Evolutionary conservation across 2,113 vertebrate species (phyloP).

Genomic region (Felis chaus): DNA sequence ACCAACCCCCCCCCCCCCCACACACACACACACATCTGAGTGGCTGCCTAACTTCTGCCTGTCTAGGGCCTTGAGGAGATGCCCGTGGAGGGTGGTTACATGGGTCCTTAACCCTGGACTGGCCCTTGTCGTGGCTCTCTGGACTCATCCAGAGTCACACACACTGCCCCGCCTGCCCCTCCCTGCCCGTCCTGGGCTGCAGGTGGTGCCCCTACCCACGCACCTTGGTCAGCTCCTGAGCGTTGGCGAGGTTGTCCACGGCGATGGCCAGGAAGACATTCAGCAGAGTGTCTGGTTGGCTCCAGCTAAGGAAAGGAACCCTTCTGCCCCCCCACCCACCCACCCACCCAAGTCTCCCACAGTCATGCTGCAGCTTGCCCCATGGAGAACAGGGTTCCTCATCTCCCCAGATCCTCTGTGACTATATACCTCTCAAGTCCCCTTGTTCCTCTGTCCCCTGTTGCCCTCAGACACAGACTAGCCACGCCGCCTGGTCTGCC

Average conservation of each 20-base stretch:
- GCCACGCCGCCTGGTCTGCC: background rate
- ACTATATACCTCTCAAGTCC: fast-evolving
- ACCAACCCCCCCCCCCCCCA: too few species aligned
- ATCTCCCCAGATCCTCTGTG: background rate
- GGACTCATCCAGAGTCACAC: too few species aligned
- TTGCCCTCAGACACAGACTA: background rate
- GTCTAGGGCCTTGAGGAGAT: background rate
- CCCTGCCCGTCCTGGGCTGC: background rate
- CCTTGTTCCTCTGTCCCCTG: background rate
- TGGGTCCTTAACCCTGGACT: fast-evolving
- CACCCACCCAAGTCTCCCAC: fast-evolving
- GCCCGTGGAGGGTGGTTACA: background rate
- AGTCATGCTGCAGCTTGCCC: background rate
- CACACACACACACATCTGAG: too few species aligned
- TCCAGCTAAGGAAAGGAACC: constrained; percentile 83
- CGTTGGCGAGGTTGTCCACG: constrained; percentile 97
- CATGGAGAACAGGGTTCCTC: fast-evolving
- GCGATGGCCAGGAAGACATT: constrained; percentile 98
- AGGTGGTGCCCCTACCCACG: background rate
- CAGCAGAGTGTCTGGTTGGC: constrained; percentile 91
- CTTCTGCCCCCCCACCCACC: background rate
- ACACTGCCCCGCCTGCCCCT: too few species aligned
- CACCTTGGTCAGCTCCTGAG: constrained; percentile 98
- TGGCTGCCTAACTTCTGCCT: too few species aligned
- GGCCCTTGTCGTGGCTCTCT: background rate